A percentile compares a stretch with the other conserved stretches of the same genome.
These are phyloP conservation scores for Chrysolina oricalcia DNA, from an alignment of 2,888 invertebrate genomes.

Conservation along the genomic window DNA sequence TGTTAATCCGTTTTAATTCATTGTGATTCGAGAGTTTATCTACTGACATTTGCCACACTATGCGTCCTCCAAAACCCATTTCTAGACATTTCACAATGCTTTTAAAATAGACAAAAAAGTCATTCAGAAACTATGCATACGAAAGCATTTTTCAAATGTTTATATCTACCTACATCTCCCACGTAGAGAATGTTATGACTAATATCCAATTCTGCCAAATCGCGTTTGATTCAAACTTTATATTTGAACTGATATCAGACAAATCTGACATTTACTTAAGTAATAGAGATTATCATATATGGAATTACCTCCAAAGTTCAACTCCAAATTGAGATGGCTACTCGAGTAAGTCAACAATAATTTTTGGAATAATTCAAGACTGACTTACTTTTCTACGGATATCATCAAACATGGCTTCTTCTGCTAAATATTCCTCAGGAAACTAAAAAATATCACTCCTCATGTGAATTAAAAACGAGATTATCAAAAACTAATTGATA, in stretches of 20 bases:
- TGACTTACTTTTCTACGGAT: slow-evolving; percentile 29
- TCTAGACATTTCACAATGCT: neutral
- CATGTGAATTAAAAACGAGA: neutral
- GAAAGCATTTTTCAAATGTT: slow-evolving; percentile 6
- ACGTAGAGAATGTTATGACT: slow-evolving; percentile 1
- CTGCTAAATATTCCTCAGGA: slow-evolving; percentile 3
- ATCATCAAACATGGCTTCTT: slow-evolving; percentile 24
- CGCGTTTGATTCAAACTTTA: neutral
- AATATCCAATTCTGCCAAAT: slow-evolving; percentile 8
- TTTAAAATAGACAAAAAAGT: slow-evolving; percentile 15
- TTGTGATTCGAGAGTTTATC: slow-evolving; percentile 22
- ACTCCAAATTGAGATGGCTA: neutral
- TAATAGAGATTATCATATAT: neutral
- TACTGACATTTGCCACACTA: slow-evolving; percentile 5
- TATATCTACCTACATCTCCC: neutral
- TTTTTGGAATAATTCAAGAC: neutral
- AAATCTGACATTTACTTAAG: neutral
- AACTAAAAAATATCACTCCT: neutral
- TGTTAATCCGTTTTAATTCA: slow-evolving; percentile 35
- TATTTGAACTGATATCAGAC: neutral
- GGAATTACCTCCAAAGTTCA: neutral
- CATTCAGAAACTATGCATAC: neutral
- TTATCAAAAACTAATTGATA: slow-evolving; percentile 5
- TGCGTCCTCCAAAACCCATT: neutral
- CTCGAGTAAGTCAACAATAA: neutral